Conservation (phyloP, 2,888 invertebrate genomes). For the Nipponacmea schrenckii region DNA sequence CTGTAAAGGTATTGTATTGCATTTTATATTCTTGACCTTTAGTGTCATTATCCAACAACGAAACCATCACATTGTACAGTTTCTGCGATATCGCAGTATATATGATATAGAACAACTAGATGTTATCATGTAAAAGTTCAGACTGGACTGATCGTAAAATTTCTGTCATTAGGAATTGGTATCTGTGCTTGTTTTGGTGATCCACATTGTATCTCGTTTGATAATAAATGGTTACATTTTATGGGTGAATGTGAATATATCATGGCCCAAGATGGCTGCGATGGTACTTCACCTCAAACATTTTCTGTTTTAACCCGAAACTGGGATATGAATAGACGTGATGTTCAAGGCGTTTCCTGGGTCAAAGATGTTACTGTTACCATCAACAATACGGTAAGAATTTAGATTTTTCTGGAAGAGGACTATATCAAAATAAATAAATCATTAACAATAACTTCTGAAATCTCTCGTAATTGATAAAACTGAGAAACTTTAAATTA, state of each 20-base stretch:
- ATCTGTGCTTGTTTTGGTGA: slow-evolving; percentile 61
- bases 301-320: slow-evolving; percentile 42
- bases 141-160: no score
- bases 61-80: no score
- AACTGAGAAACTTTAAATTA: no score
- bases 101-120: no score
- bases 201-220: slow-evolving; percentile 58
- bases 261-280: slow-evolving; percentile 54
- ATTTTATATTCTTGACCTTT: no score
- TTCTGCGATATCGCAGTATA: no score
- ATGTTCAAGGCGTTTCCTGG: slow-evolving; percentile 40
- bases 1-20: slow-evolving; percentile 41
- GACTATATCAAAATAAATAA: no score
- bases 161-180: slow-evolving; percentile 42
- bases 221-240: slow-evolving; percentile 47
- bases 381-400: slow-evolving; percentile 37
- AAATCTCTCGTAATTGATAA: no score
- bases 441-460: no score
- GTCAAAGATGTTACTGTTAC: slow-evolving; percentile 46
- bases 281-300: slow-evolving; percentile 26
- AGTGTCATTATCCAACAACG: no score
- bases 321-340: slow-evolving; percentile 31
- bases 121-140: no score
- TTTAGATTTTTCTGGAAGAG: neutral
- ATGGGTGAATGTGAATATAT: slow-evolving; percentile 58